These are phyloP conservation scores for Chanos chanos DNA, from an alignment of 2,797 vertebrate species.

Conservation along the genomic window DNA sequence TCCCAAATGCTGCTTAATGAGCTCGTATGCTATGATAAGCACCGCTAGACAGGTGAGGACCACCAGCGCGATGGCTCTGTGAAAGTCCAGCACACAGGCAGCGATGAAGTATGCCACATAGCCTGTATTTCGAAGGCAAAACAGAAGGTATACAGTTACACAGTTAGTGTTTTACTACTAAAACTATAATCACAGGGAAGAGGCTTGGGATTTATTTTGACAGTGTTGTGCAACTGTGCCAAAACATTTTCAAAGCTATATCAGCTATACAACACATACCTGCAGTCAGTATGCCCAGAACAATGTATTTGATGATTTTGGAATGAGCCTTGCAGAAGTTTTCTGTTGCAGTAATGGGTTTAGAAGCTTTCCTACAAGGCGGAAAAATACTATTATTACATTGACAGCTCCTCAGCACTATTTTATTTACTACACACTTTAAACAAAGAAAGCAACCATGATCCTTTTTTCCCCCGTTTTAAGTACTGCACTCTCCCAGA, in stretches of 20 bases:
- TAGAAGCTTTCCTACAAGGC: slow-evolving; percentile 67
- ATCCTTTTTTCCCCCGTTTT: no score
- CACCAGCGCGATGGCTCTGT: slow-evolving; percentile 80
- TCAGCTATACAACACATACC: no score
- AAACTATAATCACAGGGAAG: no score
- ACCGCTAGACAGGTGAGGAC: slow-evolving; percentile 77
- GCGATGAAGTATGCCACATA: slow-evolving; percentile 82
- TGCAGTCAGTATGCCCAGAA: slow-evolving; percentile 71
- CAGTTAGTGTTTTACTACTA: no score
- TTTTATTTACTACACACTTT: no score
- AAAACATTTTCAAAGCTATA: no score
- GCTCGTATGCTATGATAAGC: slow-evolving; percentile 54
- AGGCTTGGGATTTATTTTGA: no score
- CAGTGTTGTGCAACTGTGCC: no score
- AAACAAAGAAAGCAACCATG: no score
- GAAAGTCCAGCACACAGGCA: slow-evolving; percentile 83
- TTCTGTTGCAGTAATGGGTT: slow-evolving; percentile 60
- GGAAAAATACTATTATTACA: no score
- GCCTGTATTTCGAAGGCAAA: slow-evolving; percentile 61
- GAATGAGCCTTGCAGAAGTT: slow-evolving; percentile 69
- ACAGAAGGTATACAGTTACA: not conserved
- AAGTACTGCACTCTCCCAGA: no score
- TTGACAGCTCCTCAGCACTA: no score
- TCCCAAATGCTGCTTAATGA: slow-evolving; percentile 73
- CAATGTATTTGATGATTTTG: slow-evolving; percentile 61